Conservation (phyloP, 2,888 invertebrate species). For the Callinectes sapidus region DNA sequence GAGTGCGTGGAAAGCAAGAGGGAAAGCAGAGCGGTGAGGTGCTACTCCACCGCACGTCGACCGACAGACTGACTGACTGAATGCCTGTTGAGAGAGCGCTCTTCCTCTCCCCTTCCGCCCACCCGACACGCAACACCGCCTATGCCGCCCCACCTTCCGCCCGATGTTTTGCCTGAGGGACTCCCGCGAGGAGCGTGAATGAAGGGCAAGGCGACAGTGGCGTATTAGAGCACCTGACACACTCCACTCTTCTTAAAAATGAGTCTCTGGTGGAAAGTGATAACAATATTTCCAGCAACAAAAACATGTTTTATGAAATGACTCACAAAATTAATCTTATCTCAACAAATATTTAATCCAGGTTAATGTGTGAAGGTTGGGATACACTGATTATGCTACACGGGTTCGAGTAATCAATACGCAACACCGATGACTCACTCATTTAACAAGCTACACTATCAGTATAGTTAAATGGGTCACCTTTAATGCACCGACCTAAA, state of each 20-base stretch:
- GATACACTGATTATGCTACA: not conserved
- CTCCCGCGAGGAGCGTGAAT: conserved; percentile 2
- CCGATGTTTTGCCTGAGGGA: conserved; percentile 9
- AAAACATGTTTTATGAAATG: not conserved
- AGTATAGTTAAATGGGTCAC: not conserved
- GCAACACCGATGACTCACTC: not conserved
- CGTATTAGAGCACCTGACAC: not conserved
- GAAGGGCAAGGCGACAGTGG: conserved; percentile 21
- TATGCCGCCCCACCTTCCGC: not conserved
- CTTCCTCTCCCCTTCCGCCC: conserved; percentile 7
- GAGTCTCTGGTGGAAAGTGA: not conserved
- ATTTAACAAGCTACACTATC: not conserved
- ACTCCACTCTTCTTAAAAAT: not conserved
- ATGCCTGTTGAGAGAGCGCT: not conserved
- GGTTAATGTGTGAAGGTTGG: not conserved
- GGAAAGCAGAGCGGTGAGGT: not conserved
- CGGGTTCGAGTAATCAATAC: not conserved
- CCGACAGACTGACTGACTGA: not conserved
- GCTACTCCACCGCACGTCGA: conserved; percentile 7
- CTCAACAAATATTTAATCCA: not conserved
- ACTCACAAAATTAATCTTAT: not conserved
- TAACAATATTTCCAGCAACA: not conserved
- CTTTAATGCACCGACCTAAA: not conserved
- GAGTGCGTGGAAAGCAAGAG: not conserved
- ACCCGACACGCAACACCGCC: not conserved